Base-by-base conservation (phyloP, 2,113 vertebrate species). In the Garra rufa region DNA sequence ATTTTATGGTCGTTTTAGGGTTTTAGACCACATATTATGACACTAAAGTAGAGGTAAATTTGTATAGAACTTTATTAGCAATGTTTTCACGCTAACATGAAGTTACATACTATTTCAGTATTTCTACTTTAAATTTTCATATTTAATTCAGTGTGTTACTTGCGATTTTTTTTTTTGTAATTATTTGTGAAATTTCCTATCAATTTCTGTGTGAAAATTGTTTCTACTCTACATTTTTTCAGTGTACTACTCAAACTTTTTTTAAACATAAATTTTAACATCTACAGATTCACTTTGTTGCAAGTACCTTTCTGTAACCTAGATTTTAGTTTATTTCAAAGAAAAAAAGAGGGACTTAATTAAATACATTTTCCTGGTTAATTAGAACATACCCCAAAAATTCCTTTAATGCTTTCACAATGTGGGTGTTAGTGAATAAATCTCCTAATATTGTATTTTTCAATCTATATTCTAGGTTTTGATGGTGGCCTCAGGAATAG, bases 381-480 rank as follows among this genome's bases (percentile, higher is more conserved):
- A 17, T 65, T 17, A 67, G 9, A 8, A 69, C 34, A 9, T 38
- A 9, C 15, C 7, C 63, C 1, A 0, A 19, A 69, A 38, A 67
- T 19, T 67, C 17, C 63, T 67, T 17, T 30, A 17, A 17, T 38
- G 63, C 8, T 65, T 41, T 11, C 34, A 41, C 19, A 21, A 10
- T 46, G 46, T 43, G 2, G 3, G 8, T 26, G 48, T 59, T 41
- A 26, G 41, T 79, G 26, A 80, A 80, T 13, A 7, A n/a, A 48
- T 73, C 28, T 59, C 13, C 79, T 3, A 71, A 3, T 43, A 78
- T 13, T 76, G 19, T 65, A 4, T 77, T n/a, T 46, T 44, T 57
- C 10, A 73, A 13, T 80, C 19, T 59, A 1, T 82, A 24, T 71
- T 75, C 0, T 83, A 92, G 92, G 91, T 88, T 88, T 70, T 71